A percentile compares a stretch with the other conserved stretches of the same genome.
These are phyloP conservation scores for Epizoanthus fatuus DNA, from an alignment of 92 coral and sea anemone genomes.

Conservation along the genomic window DNA sequence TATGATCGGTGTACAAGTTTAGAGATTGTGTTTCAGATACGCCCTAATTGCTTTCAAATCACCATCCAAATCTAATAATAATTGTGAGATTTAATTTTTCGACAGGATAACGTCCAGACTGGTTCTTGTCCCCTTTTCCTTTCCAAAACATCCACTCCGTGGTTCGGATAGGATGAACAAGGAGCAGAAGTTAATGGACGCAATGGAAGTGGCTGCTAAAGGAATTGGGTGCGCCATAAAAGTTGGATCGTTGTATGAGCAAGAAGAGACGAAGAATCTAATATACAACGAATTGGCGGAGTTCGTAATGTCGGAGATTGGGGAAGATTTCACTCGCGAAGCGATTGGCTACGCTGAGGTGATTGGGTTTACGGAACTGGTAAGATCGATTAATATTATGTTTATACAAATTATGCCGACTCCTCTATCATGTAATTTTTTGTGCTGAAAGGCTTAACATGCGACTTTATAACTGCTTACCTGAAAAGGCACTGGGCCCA, in stretches of 20 bases:
- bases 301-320: background rate
- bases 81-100: slow-evolving; percentile 27
- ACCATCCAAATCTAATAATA: background rate
- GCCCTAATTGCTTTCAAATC: too few species aligned
- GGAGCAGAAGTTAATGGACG: background rate
- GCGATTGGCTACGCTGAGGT: slow-evolving; percentile 1
- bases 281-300: background rate
- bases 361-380: slow-evolving; percentile 10
- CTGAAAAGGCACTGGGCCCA: too few species aligned
- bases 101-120: too few species aligned
- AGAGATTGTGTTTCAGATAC: too few species aligned
- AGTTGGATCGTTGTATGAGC: background rate
- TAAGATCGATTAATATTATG: background rate
- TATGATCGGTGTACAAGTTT: too few species aligned
- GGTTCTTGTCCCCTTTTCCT: too few species aligned
- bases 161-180: too few species aligned
- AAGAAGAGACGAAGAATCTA: background rate
- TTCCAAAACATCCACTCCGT: too few species aligned
- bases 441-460: too few species aligned
- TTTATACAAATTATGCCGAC: too few species aligned
- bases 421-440: too few species aligned
- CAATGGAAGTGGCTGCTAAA: slow-evolving; percentile 14
- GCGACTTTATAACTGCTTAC: too few species aligned
- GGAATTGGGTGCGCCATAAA: background rate
- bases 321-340: background rate